Base-by-base conservation (phyloP, 2,113 vertebrate genomes). In the Dasyurus viverrinus region DNA sequence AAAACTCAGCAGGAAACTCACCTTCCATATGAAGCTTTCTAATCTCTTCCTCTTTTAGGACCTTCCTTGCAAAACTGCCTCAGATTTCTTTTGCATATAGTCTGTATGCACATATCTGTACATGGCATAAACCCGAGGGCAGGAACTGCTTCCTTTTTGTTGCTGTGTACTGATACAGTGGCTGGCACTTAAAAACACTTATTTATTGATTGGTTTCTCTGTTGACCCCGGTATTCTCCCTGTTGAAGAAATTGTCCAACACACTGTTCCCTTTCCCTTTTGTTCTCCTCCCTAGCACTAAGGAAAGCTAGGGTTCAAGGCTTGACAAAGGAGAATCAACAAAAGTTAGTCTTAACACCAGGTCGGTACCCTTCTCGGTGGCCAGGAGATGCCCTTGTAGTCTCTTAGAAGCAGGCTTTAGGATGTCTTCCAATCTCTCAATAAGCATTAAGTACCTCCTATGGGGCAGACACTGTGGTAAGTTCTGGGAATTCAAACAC, bases 191-290 rank as follows among this genome's bases (percentile, higher is more conserved):
- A 42, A 42, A 84, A 84, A 84, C 22, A 0, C 60, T 36, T 68
- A 3, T 76, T 6, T 11, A 42, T 22, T 76, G 19, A n/a, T 76
- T 76, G 14, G 42, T 84, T 84, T 23, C 16, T 23, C n/a, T 84
- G 48, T 94, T 98, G 95, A 94, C 93, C 90, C 90, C 95, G 95
- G 94, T 95, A 94, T 97, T 98, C 93, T 52, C 9, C 50, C 50
- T 54, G 89, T 97, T 94, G 97, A 93, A 97, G 97, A 97, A 96
- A 98, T 97, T 97, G 95, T 94, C 94, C 97, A 90, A 53, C 91
- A 46, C 36, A 96, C 92, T 97, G 84, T 98, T 92, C 57, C 96
- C 0, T 97, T 98, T 95, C 96, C 94, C 97, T 97, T 97, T 95
- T 98, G 96, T 97, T 98, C 97, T 97, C 92, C 94, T 98, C 96